A percentile compares a stretch with the other conserved stretches of the same genome.
Evolutionary conservation across 2,113 vertebrate genomes (phyloP).

Genomic region (Cynocephalus volans): DNA sequence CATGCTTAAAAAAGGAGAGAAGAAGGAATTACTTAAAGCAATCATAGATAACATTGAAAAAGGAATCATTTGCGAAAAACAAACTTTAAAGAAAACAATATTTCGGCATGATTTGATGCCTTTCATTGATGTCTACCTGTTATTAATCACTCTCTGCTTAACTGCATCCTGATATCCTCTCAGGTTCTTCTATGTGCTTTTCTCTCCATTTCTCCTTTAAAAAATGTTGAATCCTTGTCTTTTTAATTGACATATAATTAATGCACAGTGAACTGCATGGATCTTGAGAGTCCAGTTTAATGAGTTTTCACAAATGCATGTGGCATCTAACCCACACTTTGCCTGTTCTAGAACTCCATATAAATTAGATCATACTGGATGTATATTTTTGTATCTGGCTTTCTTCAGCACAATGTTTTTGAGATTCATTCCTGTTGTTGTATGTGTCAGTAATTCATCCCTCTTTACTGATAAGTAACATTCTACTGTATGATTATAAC

Average conservation of each 20-base stretch:
- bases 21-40: not conserved
- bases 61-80: conserved; percentile 31
- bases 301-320: conserved; percentile 31
- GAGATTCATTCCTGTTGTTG: not conserved
- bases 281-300: conserved; percentile 44
- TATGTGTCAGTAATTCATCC: not conserved
- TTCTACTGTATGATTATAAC: not conserved
- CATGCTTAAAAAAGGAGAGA: not conserved
- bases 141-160: conserved; percentile 37
- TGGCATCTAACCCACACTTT: not conserved
- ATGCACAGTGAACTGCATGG: not conserved
- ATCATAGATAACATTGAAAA: conserved; percentile 29
- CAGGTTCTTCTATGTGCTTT: not conserved
- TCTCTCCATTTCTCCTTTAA: not conserved
- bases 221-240: conserved; percentile 3
- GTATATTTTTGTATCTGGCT: not conserved
- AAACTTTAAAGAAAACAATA: conserved; percentile 25
- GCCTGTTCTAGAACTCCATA: not conserved
- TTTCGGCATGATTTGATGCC: conserved; percentile 20
- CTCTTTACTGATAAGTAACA: not conserved
- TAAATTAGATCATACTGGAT: not conserved
- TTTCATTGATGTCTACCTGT: not conserved
- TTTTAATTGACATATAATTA: conserved; percentile 48
- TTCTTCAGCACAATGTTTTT: not conserved
- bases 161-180: not conserved